Percentiles rank a stretch among this genome's conserved stretches.
phyloP scores from a whole-genome alignment of 2,888 invertebrate species.

The Nymphalis urticae region DNA sequence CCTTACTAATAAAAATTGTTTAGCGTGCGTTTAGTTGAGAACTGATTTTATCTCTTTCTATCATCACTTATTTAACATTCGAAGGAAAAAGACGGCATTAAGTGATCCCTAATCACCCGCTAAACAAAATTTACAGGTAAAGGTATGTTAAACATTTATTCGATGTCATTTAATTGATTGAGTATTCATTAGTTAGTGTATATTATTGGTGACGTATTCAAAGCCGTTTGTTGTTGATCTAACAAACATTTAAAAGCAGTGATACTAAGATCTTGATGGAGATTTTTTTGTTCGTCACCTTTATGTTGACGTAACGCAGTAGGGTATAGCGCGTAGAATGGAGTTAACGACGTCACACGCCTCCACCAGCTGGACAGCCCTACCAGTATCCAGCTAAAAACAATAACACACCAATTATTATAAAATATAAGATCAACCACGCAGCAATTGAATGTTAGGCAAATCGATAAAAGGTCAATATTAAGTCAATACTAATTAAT shows the following conservation, averaged over 20 bases:
- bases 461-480: too few relatives aligned
- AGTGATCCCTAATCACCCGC: too few relatives aligned
- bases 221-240: background rate
- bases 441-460: too few relatives aligned
- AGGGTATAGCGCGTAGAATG: conserved; percentile 70
- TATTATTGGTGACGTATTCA: background rate
- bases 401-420: conserved; percentile 5
- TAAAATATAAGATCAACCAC: too few relatives aligned
- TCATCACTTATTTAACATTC: too few relatives aligned
- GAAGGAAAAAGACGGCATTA: too few relatives aligned
- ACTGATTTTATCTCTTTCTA: too few relatives aligned
- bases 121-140: background rate
- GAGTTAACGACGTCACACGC: conserved; percentile 66
- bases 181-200: conserved; percentile 7
- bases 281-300: conserved; percentile 1
- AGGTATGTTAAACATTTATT: conserved; percentile 4
- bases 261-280: conserved; percentile 1
- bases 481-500: too few relatives aligned
- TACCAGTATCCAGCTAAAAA: conserved; percentile 58
- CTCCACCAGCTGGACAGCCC: conserved; percentile 57
- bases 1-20: too few relatives aligned
- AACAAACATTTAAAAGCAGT: background rate
- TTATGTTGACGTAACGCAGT: conserved; percentile 60
- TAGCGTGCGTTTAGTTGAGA: too few relatives aligned
- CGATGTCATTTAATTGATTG: conserved; percentile 7